Base-by-base conservation (phyloP, 2,888 invertebrate species). In the Caradrina clavipalpis region DNA sequence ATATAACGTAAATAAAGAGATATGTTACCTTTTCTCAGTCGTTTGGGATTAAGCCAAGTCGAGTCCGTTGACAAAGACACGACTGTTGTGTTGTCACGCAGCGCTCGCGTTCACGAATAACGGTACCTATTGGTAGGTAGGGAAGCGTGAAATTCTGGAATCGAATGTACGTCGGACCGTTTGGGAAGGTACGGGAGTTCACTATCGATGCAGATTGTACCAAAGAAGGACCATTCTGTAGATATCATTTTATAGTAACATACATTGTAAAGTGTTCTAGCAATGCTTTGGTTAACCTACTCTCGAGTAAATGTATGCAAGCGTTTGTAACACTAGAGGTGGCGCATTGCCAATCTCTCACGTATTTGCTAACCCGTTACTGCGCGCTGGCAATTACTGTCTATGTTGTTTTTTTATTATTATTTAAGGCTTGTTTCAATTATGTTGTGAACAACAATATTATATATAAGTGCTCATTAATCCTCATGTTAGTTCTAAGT, bases 31-130 rank as follows among this genome's bases (percentile, higher is more conserved):
- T 90, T 89, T 87, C 88, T 86, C 81, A 87, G 92, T 88, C 87
- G 91, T 91, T 94, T 94, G 94, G 93, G 91, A 89, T 91, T 86
- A 89, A 89, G 94, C 93, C 94, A 94, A 94, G 88, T 91, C 86
- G 88, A 87, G 89, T 87, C 85, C 84, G 89, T 90, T 88, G 92
- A 91, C 91, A 92, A 90, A 90, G 91, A 89, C 87, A 83, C 86
- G 89, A 85, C 88, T 80, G 79, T 83, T 85, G 80, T 90, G 89
- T 87, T 88, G 91, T 91, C 90, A 90, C 87, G 88, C 84, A 86
- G 85, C 79, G 82, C 85, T 81, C 87, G 82, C 87, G 86, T 87
- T 87, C 86, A 86, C 84, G 86, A 87, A 86, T 84, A 87, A 83
- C 80, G 77, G 72, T 82, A 85, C 69, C 79, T 81, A 87, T 88